Conservation (phyloP, 2,113 vertebrate species). For the zebrafish (Danio rerio) region GRCz12tu NC_133184.1:49651001-49651500, state of each 20-base stretch:
- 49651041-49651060: neutral
- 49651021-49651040: neutral
- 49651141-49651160: neutral
- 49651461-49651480: too few species aligned
- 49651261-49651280: neutral
- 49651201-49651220: slow-evolving; percentile 15
- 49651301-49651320: too few species aligned
- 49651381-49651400: too few species aligned
- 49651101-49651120: slow-evolving; percentile 19
- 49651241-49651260: neutral
- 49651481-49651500: too few species aligned
- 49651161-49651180: slow-evolving; percentile 7
- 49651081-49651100: neutral
- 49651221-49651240: neutral
- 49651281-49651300: neutral
- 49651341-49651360: too few species aligned
- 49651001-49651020: slow-evolving; percentile 29
- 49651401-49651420: too few species aligned
- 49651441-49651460: too few species aligned
- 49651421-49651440: too few species aligned
- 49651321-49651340: too few species aligned
- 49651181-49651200: slow-evolving; percentile 1
- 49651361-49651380: too few species aligned
- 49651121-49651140: neutral
- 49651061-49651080: slow-evolving; percentile 23